These are phyloP conservation scores for Anolis sagrei DNA, from an alignment of 2,113 vertebrate species.

Conservation along the genomic window DNA sequence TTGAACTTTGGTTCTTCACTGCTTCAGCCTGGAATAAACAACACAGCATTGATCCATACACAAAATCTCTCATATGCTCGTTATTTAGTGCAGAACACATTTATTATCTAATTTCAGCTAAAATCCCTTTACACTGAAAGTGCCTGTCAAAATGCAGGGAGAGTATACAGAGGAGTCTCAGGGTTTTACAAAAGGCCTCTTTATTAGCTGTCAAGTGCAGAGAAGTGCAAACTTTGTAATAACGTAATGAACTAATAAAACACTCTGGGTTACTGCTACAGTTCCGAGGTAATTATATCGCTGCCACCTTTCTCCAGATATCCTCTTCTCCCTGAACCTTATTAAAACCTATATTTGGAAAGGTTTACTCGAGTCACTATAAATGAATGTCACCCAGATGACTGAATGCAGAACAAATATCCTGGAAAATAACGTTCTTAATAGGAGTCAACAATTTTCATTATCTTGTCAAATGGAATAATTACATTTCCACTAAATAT, in stretches of 20 bases:
- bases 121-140: neutral
- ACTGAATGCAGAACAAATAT: neutral
- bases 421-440: conserved; percentile 26
- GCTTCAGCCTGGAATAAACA: neutral
- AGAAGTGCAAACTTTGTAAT: conserved; percentile 19
- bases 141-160: neutral
- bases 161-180: neutral
- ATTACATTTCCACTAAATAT: conserved; percentile 23
- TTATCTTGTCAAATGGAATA: conserved; percentile 39
- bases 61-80: neutral
- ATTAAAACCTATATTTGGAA: conserved; percentile 42
- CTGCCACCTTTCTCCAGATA: conserved; percentile 4
- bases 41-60: neutral
- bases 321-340: conserved; percentile 21
- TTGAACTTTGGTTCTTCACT: neutral
- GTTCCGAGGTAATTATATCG: conserved; percentile 29
- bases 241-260: conserved; percentile 36
- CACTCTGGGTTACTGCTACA: conserved; percentile 12
- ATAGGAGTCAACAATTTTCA: conserved; percentile 32
- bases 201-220: conserved; percentile 24
- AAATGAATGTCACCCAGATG: conserved; percentile 35
- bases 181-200: neutral
- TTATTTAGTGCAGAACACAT: neutral
- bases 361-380: conserved; percentile 31
- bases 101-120: conserved; percentile 1